Conservation (phyloP, 2,888 invertebrate species). For the Sarcophaga carnaria region DNA sequence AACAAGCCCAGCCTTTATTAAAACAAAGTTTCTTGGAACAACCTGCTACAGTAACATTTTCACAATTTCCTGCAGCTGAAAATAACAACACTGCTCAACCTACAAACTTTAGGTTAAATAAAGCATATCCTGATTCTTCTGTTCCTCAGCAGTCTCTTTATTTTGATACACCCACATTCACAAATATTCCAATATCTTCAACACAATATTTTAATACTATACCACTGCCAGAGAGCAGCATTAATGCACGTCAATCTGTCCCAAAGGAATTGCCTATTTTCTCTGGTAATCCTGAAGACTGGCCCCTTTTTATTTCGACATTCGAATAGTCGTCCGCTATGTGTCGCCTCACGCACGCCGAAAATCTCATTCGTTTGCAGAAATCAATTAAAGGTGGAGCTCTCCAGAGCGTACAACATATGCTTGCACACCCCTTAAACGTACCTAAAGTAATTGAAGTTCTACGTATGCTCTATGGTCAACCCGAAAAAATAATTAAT, state of each 20-base stretch:
- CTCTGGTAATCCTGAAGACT: conserved; percentile 37
- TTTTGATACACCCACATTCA: not conserved
- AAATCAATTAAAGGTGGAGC: conserved; percentile 29
- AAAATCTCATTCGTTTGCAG: conserved; percentile 43
- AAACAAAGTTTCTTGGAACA: not conserved
- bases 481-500: conserved; percentile 40
- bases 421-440: conserved; percentile 20
- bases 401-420: conserved; percentile 26
- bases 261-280: conserved; percentile 39
- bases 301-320: conserved; percentile 39
- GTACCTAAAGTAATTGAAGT: not conserved
- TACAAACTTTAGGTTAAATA: not conserved
- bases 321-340: conserved; percentile 34
- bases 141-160: not conserved
- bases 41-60: conserved; percentile 8
- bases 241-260: conserved; percentile 21
- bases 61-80: conserved; percentile 6
- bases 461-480: conserved; percentile 34
- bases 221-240: conserved; percentile 15
- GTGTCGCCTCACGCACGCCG: conserved; percentile 20
- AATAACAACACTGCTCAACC: not conserved
- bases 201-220: conserved; percentile 12
- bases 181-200: not conserved
- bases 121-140: not conserved
- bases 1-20: not conserved